Evolutionary conservation across 2,888 invertebrate genomes (phyloP), one percentile per base, ranked within the genome.

Genomic region (Drosophila ezoana): DNA sequence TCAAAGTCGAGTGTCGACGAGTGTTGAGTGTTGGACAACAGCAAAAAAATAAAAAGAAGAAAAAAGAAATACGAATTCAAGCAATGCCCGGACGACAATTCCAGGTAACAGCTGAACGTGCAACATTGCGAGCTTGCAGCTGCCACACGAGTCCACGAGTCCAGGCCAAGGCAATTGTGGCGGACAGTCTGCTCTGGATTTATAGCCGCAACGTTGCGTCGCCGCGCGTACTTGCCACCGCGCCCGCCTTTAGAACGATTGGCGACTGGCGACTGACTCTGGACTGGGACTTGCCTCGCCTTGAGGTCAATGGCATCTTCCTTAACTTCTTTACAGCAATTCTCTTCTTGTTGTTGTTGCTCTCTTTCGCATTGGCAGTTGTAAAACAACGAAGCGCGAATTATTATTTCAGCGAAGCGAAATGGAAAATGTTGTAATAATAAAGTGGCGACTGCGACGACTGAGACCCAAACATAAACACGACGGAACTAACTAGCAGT

Each of bases 351-450:
- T 56, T 62, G 44, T 41, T 61, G 63, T 57, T 52, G 56, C 16
- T 40, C 32, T 40, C 52, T 20, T 14, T 62, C 51, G 45, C 68
- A 72, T 49, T 82, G 80, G 58, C 71, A 75, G 79, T 81, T 71
- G 85, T 78, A 84, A 78, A 84, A 87, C 79, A 87, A 81, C 81
- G 71, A 80, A 86, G 87, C 83, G 89, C 82, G 81, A 83, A 83
- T 83, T 83, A 83, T 88, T 86, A 83, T 88, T 83, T 83, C 84
- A 88, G 84, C 74, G 78, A 70, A 77, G 87, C 84, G 75, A 86
- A 88, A 86, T 88, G 70, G 87, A 77, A 83, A 83, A 88, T 88
- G 83, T 88, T 86, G 83, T 88, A 87, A 82, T 82, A 88, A 86
- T 88, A 83, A 83, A 86, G 83, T 83, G 81, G 67, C 71, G 62